A percentile compares a stretch with the other conserved stretches of the same genome.
phyloP scores from a whole-genome alignment of 2,113 vertebrate species.

The Sinocyclocheilus rhinocerous region DNA sequence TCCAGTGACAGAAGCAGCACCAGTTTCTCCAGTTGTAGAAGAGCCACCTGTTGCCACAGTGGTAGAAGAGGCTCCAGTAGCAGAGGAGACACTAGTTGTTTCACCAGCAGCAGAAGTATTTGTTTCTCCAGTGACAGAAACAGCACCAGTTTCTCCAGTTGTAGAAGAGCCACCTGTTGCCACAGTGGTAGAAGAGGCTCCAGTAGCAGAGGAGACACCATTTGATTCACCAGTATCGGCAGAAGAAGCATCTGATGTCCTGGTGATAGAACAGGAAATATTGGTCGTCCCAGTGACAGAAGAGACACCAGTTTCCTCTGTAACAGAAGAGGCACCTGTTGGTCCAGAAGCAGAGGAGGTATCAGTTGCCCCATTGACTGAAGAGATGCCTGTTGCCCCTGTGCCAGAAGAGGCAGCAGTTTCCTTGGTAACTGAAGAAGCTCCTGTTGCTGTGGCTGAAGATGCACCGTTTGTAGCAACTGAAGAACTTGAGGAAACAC shows the following conservation, averaged over 20 bases:
- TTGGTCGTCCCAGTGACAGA: neutral
- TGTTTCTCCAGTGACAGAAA: neutral
- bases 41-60: neutral
- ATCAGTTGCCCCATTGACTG: neutral
- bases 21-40: neutral
- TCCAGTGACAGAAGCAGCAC: neutral
- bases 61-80: neutral
- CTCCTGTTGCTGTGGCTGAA: neutral
- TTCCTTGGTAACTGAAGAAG: neutral
- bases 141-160: neutral
- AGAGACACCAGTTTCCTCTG: neutral
- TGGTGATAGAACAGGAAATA: neutral
- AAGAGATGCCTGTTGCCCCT: neutral
- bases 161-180: neutral
- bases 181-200: neutral
- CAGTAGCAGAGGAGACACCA: neutral
- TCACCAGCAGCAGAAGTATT: neutral
- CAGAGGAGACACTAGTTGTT: neutral
- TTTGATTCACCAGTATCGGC: neutral
- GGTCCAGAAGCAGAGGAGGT: neutral
- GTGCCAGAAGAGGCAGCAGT: neutral
- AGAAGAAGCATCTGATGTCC: neutral
- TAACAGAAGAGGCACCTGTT: neutral
- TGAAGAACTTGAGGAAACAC: neutral
- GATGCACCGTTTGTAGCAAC: neutral